A percentile compares a stretch with the other conserved stretches of the same genome.
These are phyloP conservation scores for Oryzias dopingdopingensis DNA, from an alignment of 2,797 vertebrate species.

Conservation along the genomic window DNA sequence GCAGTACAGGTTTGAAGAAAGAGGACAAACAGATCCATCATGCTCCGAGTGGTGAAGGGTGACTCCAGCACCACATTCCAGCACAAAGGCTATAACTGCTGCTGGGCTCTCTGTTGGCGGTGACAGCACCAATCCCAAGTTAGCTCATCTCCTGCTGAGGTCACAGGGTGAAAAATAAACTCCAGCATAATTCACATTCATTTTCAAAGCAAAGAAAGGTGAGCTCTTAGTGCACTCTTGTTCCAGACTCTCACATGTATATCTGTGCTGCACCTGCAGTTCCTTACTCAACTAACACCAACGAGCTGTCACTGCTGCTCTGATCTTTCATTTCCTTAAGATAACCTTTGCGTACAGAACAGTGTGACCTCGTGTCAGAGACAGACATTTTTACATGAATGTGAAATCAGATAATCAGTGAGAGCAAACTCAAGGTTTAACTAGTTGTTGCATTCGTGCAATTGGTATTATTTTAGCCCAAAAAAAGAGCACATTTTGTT, in stretches of 20 bases:
- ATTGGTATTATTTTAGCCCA: too few species aligned
- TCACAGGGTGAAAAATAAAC: conserved; percentile 4
- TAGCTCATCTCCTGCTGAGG: conserved; percentile 1
- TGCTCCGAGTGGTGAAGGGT: conserved; percentile 1
- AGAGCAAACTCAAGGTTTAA: too few species aligned
- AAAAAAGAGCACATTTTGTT: too few species aligned
- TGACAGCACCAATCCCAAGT: neutral
- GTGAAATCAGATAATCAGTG: too few species aligned
- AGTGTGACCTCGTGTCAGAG: neutral
- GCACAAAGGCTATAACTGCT: conserved; percentile 24
- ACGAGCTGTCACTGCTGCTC: neutral
- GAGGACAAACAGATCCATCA: neutral
- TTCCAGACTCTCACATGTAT: neutral
- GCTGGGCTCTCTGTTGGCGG: conserved; percentile 23
- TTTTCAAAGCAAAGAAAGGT: neutral
- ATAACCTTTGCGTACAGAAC: neutral
- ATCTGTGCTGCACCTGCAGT: neutral
- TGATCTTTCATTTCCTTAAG: conserved; percentile 6
- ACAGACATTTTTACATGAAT: too few species aligned
- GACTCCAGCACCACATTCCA: conserved; percentile 29
- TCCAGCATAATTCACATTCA: neutral
- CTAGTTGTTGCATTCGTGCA: too few species aligned
- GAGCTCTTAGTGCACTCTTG: neutral
- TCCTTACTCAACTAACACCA: neutral
- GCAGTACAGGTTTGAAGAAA: neutral